A percentile compares a stretch with the other conserved stretches of the same genome.
phyloP scores from a whole-genome alignment of 2,888 invertebrate genomes.

The Drosophila infuscata region DNA sequence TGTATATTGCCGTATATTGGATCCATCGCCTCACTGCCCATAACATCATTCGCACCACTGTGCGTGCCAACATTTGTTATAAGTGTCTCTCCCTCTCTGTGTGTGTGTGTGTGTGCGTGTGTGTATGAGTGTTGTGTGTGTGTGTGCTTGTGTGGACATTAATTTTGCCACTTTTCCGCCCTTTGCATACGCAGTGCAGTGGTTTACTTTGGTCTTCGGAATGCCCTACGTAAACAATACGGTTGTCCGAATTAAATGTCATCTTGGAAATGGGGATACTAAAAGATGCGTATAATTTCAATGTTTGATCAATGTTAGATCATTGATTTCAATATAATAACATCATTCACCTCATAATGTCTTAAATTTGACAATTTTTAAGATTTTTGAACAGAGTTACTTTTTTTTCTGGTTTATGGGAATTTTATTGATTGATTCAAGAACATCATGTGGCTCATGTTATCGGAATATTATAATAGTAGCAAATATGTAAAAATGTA shows the following conservation, averaged over 20 bases:
- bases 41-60: conserved; percentile 56
- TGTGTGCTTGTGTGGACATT: conserved; percentile 62
- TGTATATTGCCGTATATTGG: conserved; percentile 11
- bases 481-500: neutral
- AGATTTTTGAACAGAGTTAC: neutral
- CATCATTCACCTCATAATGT: neutral
- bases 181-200: conserved; percentile 43
- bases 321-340: neutral
- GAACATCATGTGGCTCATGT: neutral
- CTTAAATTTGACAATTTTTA: neutral
- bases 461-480: neutral
- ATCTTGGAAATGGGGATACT: neutral
- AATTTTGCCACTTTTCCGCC: conserved; percentile 63
- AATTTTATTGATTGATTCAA: no score
- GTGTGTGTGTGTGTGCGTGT: conserved; percentile 20
- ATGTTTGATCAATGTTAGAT: neutral
- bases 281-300: neutral
- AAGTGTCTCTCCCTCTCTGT: conserved; percentile 15
- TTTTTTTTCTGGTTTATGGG: neutral
- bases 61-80: conserved; percentile 64
- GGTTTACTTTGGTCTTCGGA: conserved; percentile 22
- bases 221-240: conserved; percentile 31
- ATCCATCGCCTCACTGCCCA: conserved; percentile 29
- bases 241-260: neutral
- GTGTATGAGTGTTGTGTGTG: conserved; percentile 41